Conservation (phyloP, 2,113 vertebrate genomes). For the Proterorhinus semilunaris region DNA sequence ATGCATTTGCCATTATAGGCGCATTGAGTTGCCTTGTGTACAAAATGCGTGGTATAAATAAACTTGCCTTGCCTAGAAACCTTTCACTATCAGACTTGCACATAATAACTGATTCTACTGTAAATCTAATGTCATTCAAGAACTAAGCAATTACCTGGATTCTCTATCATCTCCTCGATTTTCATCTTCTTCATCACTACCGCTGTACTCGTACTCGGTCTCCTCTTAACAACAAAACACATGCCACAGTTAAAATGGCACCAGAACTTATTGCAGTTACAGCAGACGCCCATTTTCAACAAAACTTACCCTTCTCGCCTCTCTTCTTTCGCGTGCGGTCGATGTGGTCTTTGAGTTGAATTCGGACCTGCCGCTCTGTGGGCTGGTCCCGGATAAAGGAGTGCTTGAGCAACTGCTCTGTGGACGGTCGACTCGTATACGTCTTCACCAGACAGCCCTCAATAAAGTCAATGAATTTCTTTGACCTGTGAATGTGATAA, state of each 20-base stretch:
- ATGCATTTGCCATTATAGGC: too few species aligned
- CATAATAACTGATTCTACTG: too few species aligned
- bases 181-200: conserved; percentile 91
- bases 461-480: conserved; percentile 93
- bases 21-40: too few species aligned
- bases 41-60: too few species aligned
- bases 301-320: conserved; percentile 84
- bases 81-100: too few species aligned
- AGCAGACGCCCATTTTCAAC: neutral
- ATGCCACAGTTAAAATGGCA: neutral
- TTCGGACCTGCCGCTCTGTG: conserved; percentile 90
- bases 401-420: conserved; percentile 90
- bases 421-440: conserved; percentile 87
- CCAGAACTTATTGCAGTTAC: too few species aligned
- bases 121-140: neutral
- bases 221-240: conserved; percentile 76
- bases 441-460: conserved; percentile 92
- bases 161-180: conserved; percentile 88
- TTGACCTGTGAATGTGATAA: conserved; percentile 79
- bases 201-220: conserved; percentile 91
- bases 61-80: too few species aligned
- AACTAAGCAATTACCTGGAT: conserved; percentile 78
- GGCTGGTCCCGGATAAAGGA: conserved; percentile 92
- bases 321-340: conserved; percentile 90
- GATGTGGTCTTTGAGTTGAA: conserved; percentile 94